phyloP scores from a whole-genome alignment of 2,888 invertebrate species.

The Drosophila sordidapex region DNA sequence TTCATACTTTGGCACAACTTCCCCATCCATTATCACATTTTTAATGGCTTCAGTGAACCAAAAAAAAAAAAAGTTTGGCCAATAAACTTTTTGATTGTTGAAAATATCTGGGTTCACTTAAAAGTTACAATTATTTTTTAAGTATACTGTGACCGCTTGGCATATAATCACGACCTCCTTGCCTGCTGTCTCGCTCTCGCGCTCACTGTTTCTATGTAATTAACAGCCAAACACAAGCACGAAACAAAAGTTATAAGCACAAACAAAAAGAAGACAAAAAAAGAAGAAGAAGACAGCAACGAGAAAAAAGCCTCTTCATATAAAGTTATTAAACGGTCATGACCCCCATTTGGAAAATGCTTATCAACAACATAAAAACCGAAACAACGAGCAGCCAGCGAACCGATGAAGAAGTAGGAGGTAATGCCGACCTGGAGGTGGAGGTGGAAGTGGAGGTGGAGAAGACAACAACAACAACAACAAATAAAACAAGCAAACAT shows the following conservation, averaged over 20 bases:
- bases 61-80: neutral
- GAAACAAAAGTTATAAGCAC: slow-evolving; percentile 40
- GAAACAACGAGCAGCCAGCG: slow-evolving; percentile 39
- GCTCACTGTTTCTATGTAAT: slow-evolving; percentile 37
- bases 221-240: slow-evolving; percentile 57
- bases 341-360: slow-evolving; percentile 80
- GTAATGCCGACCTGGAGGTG: slow-evolving; percentile 2
- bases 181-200: slow-evolving; percentile 8
- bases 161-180: slow-evolving; percentile 14
- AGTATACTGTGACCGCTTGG: slow-evolving; percentile 9
- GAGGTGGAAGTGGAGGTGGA: slow-evolving; percentile 18
- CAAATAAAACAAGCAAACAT: slow-evolving; percentile 43
- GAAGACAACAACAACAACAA: slow-evolving; percentile 6
- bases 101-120: slow-evolving; percentile 11
- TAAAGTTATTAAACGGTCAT: slow-evolving; percentile 82
- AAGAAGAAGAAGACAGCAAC: slow-evolving; percentile 19
- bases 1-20: neutral
- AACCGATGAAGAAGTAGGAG: neutral
- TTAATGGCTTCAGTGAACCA: neutral
- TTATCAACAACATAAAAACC: slow-evolving; percentile 70
- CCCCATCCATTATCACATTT: neutral
- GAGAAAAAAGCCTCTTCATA: slow-evolving; percentile 56
- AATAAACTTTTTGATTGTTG: neutral
- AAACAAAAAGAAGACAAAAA: slow-evolving; percentile 44
- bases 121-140: slow-evolving; percentile 28